Evolutionary conservation across 2,888 invertebrate genomes (phyloP), one percentile per base, ranked within the genome.

Genomic region (Branchellion lobata): DNA sequence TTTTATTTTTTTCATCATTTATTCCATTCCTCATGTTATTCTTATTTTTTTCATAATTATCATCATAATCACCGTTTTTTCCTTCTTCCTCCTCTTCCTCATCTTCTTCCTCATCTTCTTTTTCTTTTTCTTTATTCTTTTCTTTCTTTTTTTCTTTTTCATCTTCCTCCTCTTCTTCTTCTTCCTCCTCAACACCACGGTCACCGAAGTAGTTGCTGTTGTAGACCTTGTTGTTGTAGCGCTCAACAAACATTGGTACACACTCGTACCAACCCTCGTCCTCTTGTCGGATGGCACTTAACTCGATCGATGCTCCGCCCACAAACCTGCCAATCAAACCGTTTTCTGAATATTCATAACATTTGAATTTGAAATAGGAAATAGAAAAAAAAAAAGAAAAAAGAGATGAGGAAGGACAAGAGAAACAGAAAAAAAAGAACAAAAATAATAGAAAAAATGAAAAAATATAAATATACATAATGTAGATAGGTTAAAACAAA

Each of bases 241-340:
- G 93, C 90, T 95, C 95, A 90, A 96, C 92, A 90, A 95, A 96
- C 88, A 94, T 94, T 89, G 96, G 94, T 86, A 91, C 92, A 90
- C 94, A 95, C 90, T 94, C 93, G 91, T 94, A 96, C 96, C 96
- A 96, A 88, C 96, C 96, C 88, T 94, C 93, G 90, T 97, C 96
- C 86, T 92, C 91, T 89, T 94, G 95, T 84, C 92, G 91, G 87
- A 96, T 95, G 88, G 94, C 93, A 88, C 95, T 95, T 89, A 97
- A 91, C 91, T 96, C 96, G 89, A 96, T 93, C 86, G 95, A 94
- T 68, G 83, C 83, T 75, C 81, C 80, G 34, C 82, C 83, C 8
- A 82, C 78, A 18, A 81, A 80, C 29, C 75, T 75, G 2, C 14
- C 5, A 29, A 75, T 53, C n/a, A 27, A 73, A 24, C n/a, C n/a